Percentiles rank a stretch among this genome's conserved stretches.
These are phyloP conservation scores for Chascanopsetta lugubris DNA, from an alignment of 2,113 vertebrate species.

Conservation along the genomic window DNA sequence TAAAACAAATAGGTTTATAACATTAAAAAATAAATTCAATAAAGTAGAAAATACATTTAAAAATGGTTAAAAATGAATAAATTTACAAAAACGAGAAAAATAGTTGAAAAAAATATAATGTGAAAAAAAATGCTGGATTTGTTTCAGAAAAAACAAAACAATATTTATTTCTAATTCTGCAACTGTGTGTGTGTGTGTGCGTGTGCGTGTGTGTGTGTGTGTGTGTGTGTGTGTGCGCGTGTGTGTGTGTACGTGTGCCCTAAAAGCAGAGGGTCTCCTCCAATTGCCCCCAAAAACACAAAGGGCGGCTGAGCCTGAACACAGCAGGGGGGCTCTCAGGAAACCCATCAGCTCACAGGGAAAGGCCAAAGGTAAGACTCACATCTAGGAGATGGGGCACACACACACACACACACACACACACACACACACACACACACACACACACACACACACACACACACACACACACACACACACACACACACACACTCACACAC, in stretches of 20 bases:
- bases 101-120: no score
- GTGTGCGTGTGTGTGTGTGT: no score
- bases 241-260: conserved; percentile 56
- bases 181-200: no score
- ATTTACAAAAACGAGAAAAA: no score
- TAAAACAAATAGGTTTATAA: no score
- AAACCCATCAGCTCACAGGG: conserved; percentile 66
- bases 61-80: no score
- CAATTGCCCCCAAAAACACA: conserved; percentile 67
- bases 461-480: conserved; percentile 9
- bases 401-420: conserved; percentile 10
- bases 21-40: no score
- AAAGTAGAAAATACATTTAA: no score
- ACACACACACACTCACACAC: conserved; percentile 20
- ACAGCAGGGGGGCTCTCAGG: conserved; percentile 68
- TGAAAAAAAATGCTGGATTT: no score
- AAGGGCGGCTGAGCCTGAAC: conserved; percentile 71
- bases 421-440: conserved; percentile 19
- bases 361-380: conserved; percentile 53
- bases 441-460: conserved; percentile 35
- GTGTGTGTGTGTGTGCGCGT: background rate
- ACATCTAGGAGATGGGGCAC: conserved; percentile 40
- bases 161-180: no score
- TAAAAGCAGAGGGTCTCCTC: conserved; percentile 65
- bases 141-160: no score